phyloP scores from a whole-genome alignment of 2,113 vertebrate genomes.

The Zosterops japonicus region DNA sequence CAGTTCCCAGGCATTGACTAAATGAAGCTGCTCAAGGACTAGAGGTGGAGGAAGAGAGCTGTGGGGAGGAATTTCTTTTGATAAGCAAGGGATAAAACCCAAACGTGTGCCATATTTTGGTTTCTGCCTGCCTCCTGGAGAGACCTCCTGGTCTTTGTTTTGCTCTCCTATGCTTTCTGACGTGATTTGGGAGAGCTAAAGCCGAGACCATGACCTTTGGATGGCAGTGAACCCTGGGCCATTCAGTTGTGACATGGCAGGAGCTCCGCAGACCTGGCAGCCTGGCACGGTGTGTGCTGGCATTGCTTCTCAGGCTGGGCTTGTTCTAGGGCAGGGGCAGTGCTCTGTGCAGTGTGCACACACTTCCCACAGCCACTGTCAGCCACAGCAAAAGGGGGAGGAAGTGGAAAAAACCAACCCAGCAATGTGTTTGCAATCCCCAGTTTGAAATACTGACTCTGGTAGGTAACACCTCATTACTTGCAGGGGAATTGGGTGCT shows the following conservation, averaged over 20 bases:
- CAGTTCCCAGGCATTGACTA: not conserved
- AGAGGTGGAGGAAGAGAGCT: not conserved
- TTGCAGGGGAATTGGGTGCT: not conserved
- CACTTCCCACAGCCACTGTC: not conserved
- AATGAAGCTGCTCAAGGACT: not conserved
- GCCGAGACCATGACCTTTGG: not conserved
- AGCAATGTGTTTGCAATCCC: not conserved
- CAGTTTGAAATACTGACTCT: not conserved
- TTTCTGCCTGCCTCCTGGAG: not conserved
- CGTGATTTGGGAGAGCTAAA: not conserved
- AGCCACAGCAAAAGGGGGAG: not conserved
- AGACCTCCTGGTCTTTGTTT: not conserved
- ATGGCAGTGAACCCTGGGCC: accelerated
- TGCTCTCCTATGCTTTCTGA: not conserved
- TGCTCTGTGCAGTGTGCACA: not conserved
- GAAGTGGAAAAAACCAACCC: not conserved
- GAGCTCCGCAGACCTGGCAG: not conserved
- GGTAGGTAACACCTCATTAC: not conserved
- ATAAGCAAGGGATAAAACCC: not conserved
- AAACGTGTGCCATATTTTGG: not conserved
- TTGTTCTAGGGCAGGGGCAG: not conserved
- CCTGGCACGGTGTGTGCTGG: not conserved
- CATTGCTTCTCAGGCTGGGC: not conserved
- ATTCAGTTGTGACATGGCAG: accelerated
- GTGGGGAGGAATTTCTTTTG: not conserved